Evolutionary conservation across 2,888 invertebrate species (phyloP), one percentile per base, ranked within the genome.

Genomic region (Eudemis profundana): DNA sequence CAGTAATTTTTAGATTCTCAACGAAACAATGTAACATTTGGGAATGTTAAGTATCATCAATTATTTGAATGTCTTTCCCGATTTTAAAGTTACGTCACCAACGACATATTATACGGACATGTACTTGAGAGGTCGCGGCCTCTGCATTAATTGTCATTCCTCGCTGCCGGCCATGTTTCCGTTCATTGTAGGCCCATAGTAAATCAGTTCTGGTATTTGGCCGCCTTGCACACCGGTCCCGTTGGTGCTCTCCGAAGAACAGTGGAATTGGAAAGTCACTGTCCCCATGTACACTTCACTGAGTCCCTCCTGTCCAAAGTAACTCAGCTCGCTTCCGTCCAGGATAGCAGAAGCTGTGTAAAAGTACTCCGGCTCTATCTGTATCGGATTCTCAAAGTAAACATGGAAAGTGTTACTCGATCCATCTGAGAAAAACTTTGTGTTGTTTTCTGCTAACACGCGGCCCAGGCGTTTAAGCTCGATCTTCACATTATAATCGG

Each of bases 141-240:
- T 84, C 71, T 67, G 80, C 77, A 76, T 78, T 64, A 64, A 59
- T 77, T 86, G 90, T 93, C 92, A 93, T 87, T 93, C 93, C 81
- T 93, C 93, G 74, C 84, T 92, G 70, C 85, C 76, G n/a, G n/a
- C n/a, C n/a, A n/a, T n/a, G n/a, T n/a, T n/a, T n/a, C n/a, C n/a
- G n/a, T n/a, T n/a, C 64, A 94, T 93, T 38, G 96, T 95, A 17
- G 98, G 97, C 38, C 98, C 98, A 80, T 98, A 98, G 86, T 98
- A 98, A 78, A 98, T 98, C 67, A 98, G 93, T 92, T 99, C 98
- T 2, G 98, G 98, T 81, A 99, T 98, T 89, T 99, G 98, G 44
- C 98, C 98, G 50, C 98, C 98, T 89, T 98, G 98, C 3, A 98
- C 98, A 7, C 98, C 98, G 0, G 98, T 99, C 51, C 98, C 98